Evolutionary conservation across 2,797 vertebrate genomes (phyloP).

Genomic region (Amblyopsis hoosieri): DNA sequence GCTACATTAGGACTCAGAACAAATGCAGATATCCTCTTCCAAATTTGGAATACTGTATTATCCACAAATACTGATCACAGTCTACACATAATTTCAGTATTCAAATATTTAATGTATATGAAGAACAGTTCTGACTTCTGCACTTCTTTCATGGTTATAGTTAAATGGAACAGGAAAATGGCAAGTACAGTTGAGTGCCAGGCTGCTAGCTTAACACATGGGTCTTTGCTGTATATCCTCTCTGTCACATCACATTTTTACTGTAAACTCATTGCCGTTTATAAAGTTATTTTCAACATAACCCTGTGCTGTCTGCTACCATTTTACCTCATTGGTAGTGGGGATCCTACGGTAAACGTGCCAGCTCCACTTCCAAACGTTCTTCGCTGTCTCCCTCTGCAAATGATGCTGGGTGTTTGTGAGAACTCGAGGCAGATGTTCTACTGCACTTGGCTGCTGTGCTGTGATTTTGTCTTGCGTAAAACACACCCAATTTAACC

Average conservation of each 20-base stretch:
- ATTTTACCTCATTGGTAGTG: slow-evolving; percentile 1
- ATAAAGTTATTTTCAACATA: neutral
- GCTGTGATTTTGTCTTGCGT: slow-evolving; percentile 42
- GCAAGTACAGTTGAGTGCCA: too few species aligned
- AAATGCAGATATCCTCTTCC: too few species aligned
- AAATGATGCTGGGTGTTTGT: slow-evolving; percentile 17
- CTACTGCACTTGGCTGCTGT: slow-evolving; percentile 17
- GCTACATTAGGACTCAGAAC: neutral
- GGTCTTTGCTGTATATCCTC: neutral
- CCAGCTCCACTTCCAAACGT: neutral
- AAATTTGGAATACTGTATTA: too few species aligned
- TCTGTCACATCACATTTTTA: neutral
- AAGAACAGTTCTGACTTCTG: too few species aligned
- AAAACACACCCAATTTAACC: slow-evolving; percentile 54
- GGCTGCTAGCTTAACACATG: neutral
- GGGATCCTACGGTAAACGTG: slow-evolving; percentile 4
- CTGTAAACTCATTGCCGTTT: neutral
- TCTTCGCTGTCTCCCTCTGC: neutral
- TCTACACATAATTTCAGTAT: too few species aligned
- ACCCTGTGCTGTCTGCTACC: neutral
- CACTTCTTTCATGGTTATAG: too few species aligned
- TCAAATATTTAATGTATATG: too few species aligned
- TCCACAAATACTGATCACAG: too few species aligned
- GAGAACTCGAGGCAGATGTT: slow-evolving; percentile 8
- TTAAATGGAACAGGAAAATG: too few species aligned